These are phyloP conservation scores for Conchocele bisecta DNA, from an alignment of 2,888 invertebrate genomes.

Conservation along the genomic window DNA sequence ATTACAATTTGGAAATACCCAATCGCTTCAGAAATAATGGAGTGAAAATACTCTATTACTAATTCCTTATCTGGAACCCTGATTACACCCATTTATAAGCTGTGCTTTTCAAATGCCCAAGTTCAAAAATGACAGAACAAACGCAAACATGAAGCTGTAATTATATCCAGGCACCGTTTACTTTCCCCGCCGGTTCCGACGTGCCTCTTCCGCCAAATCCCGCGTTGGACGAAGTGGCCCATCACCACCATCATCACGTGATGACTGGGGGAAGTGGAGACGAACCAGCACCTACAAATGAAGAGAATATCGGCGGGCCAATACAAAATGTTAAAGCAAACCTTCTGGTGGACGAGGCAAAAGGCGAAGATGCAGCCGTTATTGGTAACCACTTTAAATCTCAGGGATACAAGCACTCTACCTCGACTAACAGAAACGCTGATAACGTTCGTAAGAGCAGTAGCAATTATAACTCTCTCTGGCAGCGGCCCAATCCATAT, in stretches of 20 bases:
- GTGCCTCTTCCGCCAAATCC: constrained; percentile 84
- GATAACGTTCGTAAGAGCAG: background rate
- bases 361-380: background rate
- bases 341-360: background rate
- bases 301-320: no score
- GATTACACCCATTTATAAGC: no score
- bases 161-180: constrained; percentile 68
- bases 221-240: constrained; percentile 73
- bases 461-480: background rate
- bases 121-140: no score
- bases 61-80: no score
- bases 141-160: no score
- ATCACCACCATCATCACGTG: constrained; percentile 67
- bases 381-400: background rate
- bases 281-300: background rate
- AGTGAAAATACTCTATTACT: no score
- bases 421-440: no score
- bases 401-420: background rate
- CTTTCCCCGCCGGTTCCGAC: constrained; percentile 82
- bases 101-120: no score
- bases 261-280: constrained; percentile 34
- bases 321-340: no score
- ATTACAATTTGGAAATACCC: no score
- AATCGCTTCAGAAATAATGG: no score
- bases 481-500: background rate